These are phyloP conservation scores for Alligator sinensis DNA, from an alignment of 2,113 vertebrate genomes.

Conservation along the genomic window DNA sequence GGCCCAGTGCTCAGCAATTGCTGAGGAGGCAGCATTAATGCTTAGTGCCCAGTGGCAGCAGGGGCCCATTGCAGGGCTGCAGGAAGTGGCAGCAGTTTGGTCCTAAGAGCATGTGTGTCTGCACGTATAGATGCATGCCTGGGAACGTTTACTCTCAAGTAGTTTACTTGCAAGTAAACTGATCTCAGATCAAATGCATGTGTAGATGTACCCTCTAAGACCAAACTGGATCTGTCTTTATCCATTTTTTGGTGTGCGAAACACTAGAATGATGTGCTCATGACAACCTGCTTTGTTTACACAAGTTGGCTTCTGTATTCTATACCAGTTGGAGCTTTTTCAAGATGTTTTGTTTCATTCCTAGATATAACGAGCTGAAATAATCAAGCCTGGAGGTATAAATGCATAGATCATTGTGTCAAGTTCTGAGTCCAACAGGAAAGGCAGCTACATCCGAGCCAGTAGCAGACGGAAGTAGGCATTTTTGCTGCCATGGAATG, in stretches of 20 bases:
- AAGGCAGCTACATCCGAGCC: not conserved
- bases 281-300: not conserved
- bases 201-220: too few relatives aligned
- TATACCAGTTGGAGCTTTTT: not conserved
- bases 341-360: not conserved
- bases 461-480: not conserved
- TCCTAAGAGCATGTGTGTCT: too few relatives aligned
- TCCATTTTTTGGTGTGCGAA: not conserved
- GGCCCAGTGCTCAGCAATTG: too few relatives aligned
- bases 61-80: too few relatives aligned
- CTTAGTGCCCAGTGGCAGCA: too few relatives aligned
- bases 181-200: too few relatives aligned
- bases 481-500: not conserved
- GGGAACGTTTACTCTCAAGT: too few relatives aligned
- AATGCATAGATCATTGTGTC: not conserved
- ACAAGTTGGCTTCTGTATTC: not conserved
- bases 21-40: too few relatives aligned
- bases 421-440: not conserved
- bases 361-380: not conserved
- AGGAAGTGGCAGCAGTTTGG: too few relatives aligned
- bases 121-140: too few relatives aligned
- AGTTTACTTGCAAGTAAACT: too few relatives aligned
- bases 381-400: not conserved
- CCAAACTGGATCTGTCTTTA: too few relatives aligned
- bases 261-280: not conserved